Base-by-base conservation (phyloP, 30 jellyfish, hydroid and myxozoan genomes). In the Euphysa ruthae region DNA sequence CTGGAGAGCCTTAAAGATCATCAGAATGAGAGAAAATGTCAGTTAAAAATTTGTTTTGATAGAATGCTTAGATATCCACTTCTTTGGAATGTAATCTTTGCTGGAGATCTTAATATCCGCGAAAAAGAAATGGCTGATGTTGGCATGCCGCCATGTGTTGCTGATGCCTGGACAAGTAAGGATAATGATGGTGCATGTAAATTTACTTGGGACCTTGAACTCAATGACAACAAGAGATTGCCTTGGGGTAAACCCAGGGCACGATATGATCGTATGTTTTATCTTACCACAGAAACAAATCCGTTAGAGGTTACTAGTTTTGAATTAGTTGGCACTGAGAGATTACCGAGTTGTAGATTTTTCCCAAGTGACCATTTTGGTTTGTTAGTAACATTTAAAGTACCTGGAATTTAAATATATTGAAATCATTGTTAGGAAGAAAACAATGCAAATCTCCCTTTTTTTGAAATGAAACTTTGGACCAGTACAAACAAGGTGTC, bases 351-450 rank as follows among this genome's bases (percentile, higher is more conserved):
- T 3, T 77, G 96, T 63, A 85, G 74, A 24, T n/a, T 73, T 19
- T 85, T 85, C 56, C 75, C 82, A 5, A 85, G 96, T 71, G 96
- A 85, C 51, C 96, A 85, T 42, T 85, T 78, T 78, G 96, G 96
- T 19, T 62, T 85, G 25, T 22, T 66, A 13, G 83, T 75, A 31
- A 66, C 75, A 49, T 73, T 82, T 58, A 14, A n/a, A 46, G 18
- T 46, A 46, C n/a, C 52, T n/a, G n/a, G n/a, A n/a, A n/a, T n/a
- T n/a, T n/a, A n/a, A n/a, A n/a, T n/a, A n/a, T n/a, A n/a, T n/a
- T n/a, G n/a, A n/a, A n/a, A n/a, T n/a, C n/a, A n/a, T n/a, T n/a
- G n/a, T n/a, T n/a, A n/a, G n/a, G n/a, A n/a, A n/a, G n/a, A n/a
- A n/a, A n/a, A n/a, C n/a, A n/a, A n/a, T n/a, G n/a, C n/a, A n/a